Evolutionary conservation across 2,113 vertebrate genomes (phyloP), one percentile per base, ranked within the genome.

Genomic region (Rhinolophus ferrumequinum): DNA sequence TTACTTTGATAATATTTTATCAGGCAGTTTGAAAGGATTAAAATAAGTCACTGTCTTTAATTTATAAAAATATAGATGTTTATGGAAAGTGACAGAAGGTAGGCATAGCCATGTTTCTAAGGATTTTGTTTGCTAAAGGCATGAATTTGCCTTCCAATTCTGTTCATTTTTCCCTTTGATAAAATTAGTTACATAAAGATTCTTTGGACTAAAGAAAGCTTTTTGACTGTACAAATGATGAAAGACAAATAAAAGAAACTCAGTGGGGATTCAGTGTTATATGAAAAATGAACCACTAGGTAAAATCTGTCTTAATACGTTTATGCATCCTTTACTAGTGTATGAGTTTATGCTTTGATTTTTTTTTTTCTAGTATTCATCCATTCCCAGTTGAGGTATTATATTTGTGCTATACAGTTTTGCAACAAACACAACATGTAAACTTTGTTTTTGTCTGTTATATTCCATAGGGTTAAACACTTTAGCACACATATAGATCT

Each of bases 171-270:
- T 92, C 96, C 73, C 92, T 98, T 97, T 98, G 96, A 98, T 98
- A 94, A 98, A 98, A 98, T 98, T 98, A 98, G 97, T 97, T 98
- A 98, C 81, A 75, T 96, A 94, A 98, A 97, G 97, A 97, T 98
- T 93, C 90, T 98, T 96, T 98, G 96, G 97, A 96, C 97, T 98
- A 95, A 96, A 97, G 96, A 94, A 98, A 98, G 95, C 97, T 86
- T 94, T 98, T 97, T 98, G 95, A 96, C 97, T 98, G 89, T 96
- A 94, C 94, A 96, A 18, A 97, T 95, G 98, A 97, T 98, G 95
- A 98, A 98, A 98, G 98, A 98, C 96, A 98, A 97, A 89, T 96
- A 93, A 97, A 98, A 97, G 89, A 84, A 93, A 97, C 98, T 98
- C 98, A 90, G 4, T 87, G 77, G 95, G 97, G 97, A 98, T 60